These are phyloP conservation scores for Dicranocentrus wangi DNA, from an alignment of 2,888 invertebrate species.

Conservation along the genomic window DNA sequence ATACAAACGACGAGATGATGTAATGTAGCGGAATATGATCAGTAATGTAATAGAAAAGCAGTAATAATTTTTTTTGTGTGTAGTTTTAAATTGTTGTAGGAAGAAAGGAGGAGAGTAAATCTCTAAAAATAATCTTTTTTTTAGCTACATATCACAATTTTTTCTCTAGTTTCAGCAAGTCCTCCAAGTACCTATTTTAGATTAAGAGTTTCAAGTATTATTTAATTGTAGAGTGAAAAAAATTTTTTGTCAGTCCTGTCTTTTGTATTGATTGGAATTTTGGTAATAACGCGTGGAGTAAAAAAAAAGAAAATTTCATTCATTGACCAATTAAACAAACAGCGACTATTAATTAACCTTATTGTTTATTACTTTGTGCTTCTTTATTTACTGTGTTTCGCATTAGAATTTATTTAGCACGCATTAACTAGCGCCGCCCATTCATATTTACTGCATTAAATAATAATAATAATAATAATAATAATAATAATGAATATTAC, in stretches of 20 bases:
- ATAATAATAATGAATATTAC: too few relatives aligned
- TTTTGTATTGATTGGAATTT: conserved; percentile 49
- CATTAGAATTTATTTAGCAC: too few relatives aligned
- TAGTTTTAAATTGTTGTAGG: too few relatives aligned
- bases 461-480: too few relatives aligned
- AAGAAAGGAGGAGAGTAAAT: too few relatives aligned
- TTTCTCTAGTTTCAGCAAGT: background rate
- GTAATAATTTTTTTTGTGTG: too few relatives aligned
- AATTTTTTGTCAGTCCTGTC: conserved; percentile 51
- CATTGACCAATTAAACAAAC: conserved; percentile 28
- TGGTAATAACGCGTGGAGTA: background rate
- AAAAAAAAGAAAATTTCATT: conserved; percentile 22
- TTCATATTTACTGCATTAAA: too few relatives aligned
- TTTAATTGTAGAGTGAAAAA: too few relatives aligned
- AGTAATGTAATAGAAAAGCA: too few relatives aligned
- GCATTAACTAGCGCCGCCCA: too few relatives aligned
- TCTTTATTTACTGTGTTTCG: background rate
- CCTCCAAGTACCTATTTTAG: too few relatives aligned
- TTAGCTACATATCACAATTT: background rate
- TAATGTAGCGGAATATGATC: conserved; percentile 10
- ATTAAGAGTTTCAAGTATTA: too few relatives aligned
- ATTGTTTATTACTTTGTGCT: background rate
- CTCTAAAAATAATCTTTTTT: conserved; percentile 25
- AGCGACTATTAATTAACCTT: background rate
- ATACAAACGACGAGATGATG: background rate